phyloP scores from a whole-genome alignment of 2,113 vertebrate genomes.

The Nymphicus hollandicus region DNA sequence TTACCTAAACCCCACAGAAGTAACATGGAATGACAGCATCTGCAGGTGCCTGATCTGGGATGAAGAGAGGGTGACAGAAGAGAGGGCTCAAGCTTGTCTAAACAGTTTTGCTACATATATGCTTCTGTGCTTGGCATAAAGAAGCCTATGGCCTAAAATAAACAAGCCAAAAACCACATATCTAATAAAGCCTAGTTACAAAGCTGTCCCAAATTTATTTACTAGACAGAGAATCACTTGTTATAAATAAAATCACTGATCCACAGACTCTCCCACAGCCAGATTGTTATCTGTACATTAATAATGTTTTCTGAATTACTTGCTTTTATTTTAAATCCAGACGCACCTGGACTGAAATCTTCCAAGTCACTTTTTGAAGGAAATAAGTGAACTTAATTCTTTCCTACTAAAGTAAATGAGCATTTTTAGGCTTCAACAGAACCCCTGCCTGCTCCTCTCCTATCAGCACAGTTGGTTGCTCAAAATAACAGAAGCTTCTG shows the following conservation, averaged over 20 bases:
- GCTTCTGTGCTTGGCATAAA: background rate
- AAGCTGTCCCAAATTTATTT: background rate
- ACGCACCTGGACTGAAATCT: background rate
- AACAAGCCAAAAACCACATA: background rate
- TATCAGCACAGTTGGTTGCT: background rate
- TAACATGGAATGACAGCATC: background rate
- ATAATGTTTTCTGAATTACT: background rate
- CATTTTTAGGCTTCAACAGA: background rate
- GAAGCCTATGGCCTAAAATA: background rate
- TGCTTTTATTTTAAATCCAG: background rate
- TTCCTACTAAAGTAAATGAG: background rate
- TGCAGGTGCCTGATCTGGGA: background rate
- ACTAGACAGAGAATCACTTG: background rate
- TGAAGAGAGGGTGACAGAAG: background rate
- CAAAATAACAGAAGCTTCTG: background rate
- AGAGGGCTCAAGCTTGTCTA: background rate
- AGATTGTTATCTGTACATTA: background rate
- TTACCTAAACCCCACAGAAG: background rate
- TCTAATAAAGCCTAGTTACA: background rate
- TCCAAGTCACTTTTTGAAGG: background rate
- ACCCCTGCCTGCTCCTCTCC: background rate
- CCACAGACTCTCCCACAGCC: background rate
- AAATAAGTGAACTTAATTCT: background rate
- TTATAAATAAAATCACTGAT: background rate
- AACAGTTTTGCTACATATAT: background rate